Evolutionary conservation across 1,140 invertebrate genomes (phyloP).

Genomic region (Lepidostoma basale): DNA sequence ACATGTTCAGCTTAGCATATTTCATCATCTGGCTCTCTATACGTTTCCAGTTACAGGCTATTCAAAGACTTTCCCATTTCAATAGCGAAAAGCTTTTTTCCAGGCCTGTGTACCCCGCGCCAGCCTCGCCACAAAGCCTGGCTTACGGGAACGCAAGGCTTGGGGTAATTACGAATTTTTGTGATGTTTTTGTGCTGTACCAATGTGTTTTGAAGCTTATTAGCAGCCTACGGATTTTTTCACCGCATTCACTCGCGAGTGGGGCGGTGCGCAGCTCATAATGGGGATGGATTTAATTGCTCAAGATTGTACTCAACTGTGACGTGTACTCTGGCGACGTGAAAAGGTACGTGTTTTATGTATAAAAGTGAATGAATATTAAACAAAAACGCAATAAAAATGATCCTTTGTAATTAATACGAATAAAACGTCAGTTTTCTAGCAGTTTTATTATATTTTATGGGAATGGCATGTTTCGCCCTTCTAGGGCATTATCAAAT

Average conservation of each 20-base stretch:
- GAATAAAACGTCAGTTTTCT: no score
- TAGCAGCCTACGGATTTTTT: constrained; percentile 23
- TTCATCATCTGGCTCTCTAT: constrained; percentile 39
- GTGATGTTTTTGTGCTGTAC: constrained; percentile 24
- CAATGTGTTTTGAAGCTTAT: constrained; percentile 41
- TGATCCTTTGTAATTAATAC: no score
- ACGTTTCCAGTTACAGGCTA: constrained; percentile 38
- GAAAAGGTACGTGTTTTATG: no score
- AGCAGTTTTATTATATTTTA: no score
- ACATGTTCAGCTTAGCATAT: constrained; percentile 43
- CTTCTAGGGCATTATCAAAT: no score
- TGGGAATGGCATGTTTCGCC: no score
- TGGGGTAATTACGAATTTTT: constrained; percentile 43
- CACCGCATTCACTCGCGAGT: not conserved
- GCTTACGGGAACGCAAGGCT: constrained; percentile 31
- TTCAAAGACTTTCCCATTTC: constrained; percentile 40
- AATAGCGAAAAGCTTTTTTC: constrained; percentile 36
- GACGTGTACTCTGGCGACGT: no score
- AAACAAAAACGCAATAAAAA: no score
- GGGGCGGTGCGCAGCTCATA: not conserved
- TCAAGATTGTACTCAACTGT: no score
- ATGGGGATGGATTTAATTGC: not conserved
- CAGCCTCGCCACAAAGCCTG: constrained; percentile 28
- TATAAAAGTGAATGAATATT: no score
- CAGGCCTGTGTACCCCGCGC: constrained; percentile 4